Evolutionary conservation across 2,888 invertebrate genomes (phyloP).

Genomic region (Amphimallon solstitiale): DNA sequence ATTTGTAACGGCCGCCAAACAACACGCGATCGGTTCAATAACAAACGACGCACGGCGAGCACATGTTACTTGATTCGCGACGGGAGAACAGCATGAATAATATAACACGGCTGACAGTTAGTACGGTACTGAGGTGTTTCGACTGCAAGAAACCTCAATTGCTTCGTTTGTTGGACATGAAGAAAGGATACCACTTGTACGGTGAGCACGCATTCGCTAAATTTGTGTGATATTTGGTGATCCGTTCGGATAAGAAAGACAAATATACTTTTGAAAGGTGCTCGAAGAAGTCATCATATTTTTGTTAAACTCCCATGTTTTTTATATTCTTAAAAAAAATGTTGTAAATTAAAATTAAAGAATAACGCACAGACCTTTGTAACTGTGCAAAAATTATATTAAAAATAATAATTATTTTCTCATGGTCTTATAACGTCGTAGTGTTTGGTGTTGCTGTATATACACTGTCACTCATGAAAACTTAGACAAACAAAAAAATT

Average conservation of each 20-base stretch:
- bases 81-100: conserved; percentile 15
- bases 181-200: conserved; percentile 28
- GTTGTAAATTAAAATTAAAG: no score
- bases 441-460: no score
- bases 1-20: conserved; percentile 23
- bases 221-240: conserved; percentile 12
- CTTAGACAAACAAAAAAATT: no score
- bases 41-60: conserved; percentile 14
- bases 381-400: no score
- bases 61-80: conserved; percentile 20
- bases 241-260: conserved; percentile 11
- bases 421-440: no score
- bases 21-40: conserved; percentile 28
- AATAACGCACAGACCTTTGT: no score
- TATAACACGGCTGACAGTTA: conserved; percentile 52
- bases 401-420: no score
- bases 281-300: conserved; percentile 6
- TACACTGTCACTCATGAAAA: no score
- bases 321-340: no score
- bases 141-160: conserved; percentile 42
- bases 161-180: conserved; percentile 17
- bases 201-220: conserved; percentile 13
- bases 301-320: no score
- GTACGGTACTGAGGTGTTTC: conserved; percentile 52
- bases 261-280: background rate